Base-by-base conservation (phyloP, 2,888 invertebrate genomes). In the Ophion ventricosus region DNA sequence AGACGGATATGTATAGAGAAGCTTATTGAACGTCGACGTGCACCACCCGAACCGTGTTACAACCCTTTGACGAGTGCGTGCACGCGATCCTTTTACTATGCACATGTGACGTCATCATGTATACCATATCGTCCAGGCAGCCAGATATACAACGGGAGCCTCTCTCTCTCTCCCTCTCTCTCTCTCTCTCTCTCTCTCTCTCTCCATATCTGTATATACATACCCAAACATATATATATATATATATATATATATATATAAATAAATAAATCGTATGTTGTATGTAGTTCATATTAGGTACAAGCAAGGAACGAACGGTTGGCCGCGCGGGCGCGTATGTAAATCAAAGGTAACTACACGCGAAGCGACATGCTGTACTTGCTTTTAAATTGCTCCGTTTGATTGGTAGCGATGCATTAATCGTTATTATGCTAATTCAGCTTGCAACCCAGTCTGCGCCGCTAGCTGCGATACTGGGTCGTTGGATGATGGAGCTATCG, bases 51-150 rank as follows among this genome's bases (percentile, higher is more conserved):
- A 89, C 88, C 88, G 84, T 86, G 88, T 86, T 89, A 86, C 88
- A 91, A 91, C 89, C 88, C 89, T 91, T 92, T 91, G 90, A 91
- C 90, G 90, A 90, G 91, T 93, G 92, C 91, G 92, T 93, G 92
- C 92, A 93, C 92, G 92, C 92, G 92, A 92, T 90, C 87, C 88
- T 89, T 87, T 83, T 84, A 86, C 83, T 81, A 64, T 83, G 80
- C 86, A 90, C 88, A 89, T 89, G 90, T 93, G 92, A 93, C 93
- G 93, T 93, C 92, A 93, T 91, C 92, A 92, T 92, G 90, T 88
- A 88, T 85, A 63, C 70, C 63, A 56, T 70, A 72, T 76, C 70
- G 70, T 17, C 74, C 49, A 84, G 63, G 67, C 17, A 49, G 35
- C 54, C 49, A 70, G 74, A 59, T 70, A 78, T 81, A 78, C 69